A percentile compares a stretch with the other conserved stretches of the same genome.
phyloP scores from a whole-genome alignment of 2,797 vertebrate genomes.

The Danio aesculapii region DNA sequence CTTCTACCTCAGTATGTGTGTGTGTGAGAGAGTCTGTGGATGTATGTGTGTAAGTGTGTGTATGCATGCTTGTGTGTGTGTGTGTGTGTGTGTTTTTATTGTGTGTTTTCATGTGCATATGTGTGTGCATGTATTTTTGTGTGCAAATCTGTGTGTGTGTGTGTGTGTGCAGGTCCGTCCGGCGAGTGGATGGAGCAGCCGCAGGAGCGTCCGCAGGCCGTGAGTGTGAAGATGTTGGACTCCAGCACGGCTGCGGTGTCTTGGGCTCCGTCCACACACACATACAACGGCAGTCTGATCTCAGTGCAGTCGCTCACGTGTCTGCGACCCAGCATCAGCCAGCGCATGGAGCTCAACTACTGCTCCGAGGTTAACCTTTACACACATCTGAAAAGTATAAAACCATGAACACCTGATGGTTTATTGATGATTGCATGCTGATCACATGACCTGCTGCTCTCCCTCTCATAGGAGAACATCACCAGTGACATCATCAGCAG shows the following conservation, averaged over 20 bases:
- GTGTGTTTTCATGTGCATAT: too few species aligned
- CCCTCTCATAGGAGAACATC: conserved; percentile 85
- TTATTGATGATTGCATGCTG: not conserved
- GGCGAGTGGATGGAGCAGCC: conserved; percentile 91
- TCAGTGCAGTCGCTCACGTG: conserved; percentile 92
- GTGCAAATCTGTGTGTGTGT: not conserved
- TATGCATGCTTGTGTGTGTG: too few species aligned
- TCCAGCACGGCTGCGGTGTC: conserved; percentile 86
- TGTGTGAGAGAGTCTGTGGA: too few species aligned
- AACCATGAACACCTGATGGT: not conserved
- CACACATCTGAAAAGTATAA: not conserved
- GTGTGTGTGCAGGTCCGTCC: conserved; percentile 71
- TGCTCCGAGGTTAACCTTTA: conserved; percentile 84
- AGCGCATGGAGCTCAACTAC: conserved; percentile 91
- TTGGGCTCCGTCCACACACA: conserved; percentile 82
- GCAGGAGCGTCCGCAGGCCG: conserved; percentile 84
- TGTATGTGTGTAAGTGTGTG: not conserved
- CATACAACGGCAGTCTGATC: conserved; percentile 82
- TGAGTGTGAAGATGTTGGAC: conserved; percentile 83
- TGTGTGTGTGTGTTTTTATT: not conserved
- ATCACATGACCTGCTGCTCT: conserved; percentile 19
- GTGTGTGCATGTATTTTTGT: not conserved
- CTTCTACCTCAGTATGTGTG: conserved; percentile 93
- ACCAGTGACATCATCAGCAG: conserved; percentile 88
- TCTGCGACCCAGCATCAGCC: conserved; percentile 87